Evolutionary conservation across 2,113 vertebrate genomes (phyloP), one percentile per base, ranked within the genome.

Genomic region (Semicossyphus pulcher): DNA sequence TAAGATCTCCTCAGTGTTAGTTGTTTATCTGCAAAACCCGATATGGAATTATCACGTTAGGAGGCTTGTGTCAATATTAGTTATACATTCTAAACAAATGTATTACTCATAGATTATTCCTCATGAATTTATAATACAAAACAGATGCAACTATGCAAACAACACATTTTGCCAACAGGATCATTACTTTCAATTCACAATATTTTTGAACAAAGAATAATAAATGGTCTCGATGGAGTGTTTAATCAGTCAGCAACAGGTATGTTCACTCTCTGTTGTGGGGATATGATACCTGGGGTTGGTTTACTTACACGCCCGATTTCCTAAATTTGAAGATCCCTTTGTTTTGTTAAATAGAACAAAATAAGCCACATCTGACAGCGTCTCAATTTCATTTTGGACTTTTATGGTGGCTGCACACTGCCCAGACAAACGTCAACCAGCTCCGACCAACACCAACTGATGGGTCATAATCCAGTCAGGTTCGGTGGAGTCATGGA

Each of bases 1-100:
- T 11, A 69, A 2, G 28, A 39, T 37, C 8, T 31, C 2, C 23
- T 81, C n/a, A 28, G 25, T 26, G 81, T 76, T 26, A 26, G 16
- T 36, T 54, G n/a, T 61, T 42, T 14, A n/a, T 21, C 2, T 72
- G 47, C 5, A 28, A 72, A 64, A 42, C n/a, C 25, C 20, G 7
- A 21, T 49, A 52, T 9, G 18, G 6, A 57, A 66, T 64, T 7
- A n/a, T 16, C 5, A 21, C 20, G 18, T 21, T n/a, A 18, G 29
- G 14, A 60, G 4, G 10, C n/a, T 58, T 32, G 5, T 47, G 31
- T 53, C 21, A 29, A 7, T 41, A 36, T 44, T 63, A 3, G 54
- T 65, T n/a, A 36, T 26, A 21, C 28, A 4, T 26, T 11, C 39
- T 10, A 28, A n/a, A 32, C 25, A 5, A 16, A 29, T 20, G 10